Conservation (phyloP, 2,797 vertebrate species). For the Miopithecus talapoin region DNA sequence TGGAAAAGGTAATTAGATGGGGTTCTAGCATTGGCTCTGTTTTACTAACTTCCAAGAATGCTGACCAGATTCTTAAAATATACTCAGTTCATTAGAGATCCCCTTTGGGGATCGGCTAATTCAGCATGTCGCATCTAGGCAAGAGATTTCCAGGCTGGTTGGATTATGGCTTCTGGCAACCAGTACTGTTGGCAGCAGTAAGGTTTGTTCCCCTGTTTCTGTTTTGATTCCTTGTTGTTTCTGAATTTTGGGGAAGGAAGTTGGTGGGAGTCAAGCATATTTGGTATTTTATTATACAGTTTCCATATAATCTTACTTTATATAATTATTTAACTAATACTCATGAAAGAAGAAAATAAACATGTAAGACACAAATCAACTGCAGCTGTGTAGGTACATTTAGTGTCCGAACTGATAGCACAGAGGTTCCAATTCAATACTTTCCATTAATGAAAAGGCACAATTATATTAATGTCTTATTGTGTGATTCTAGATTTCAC, state of each 20-base stretch:
- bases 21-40: constrained; percentile 38
- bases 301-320: not conserved
- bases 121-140: constrained; percentile 54
- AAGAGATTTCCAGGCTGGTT: constrained; percentile 65
- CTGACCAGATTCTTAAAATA: constrained; percentile 58
- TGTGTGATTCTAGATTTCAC: not conserved
- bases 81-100: constrained; percentile 24
- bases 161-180: constrained; percentile 64
- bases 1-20: not conserved
- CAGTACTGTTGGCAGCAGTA: constrained; percentile 32
- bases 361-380: not conserved
- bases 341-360: not conserved
- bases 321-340: not conserved
- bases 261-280: constrained; percentile 18
- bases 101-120: constrained; percentile 62
- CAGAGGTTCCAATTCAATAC: not conserved
- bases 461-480: not conserved
- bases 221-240: constrained; percentile 26
- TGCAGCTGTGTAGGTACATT: not conserved
- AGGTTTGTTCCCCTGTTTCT: not conserved
- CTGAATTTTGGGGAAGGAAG: constrained; percentile 41
- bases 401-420: not conserved
- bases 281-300: constrained; percentile 12
- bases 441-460: not conserved
- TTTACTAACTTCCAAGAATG: constrained; percentile 74